Evolutionary conservation across 2,797 vertebrate species (phyloP), one percentile per base, ranked within the genome.

Genomic region (Pseudochirops corinnae): DNA sequence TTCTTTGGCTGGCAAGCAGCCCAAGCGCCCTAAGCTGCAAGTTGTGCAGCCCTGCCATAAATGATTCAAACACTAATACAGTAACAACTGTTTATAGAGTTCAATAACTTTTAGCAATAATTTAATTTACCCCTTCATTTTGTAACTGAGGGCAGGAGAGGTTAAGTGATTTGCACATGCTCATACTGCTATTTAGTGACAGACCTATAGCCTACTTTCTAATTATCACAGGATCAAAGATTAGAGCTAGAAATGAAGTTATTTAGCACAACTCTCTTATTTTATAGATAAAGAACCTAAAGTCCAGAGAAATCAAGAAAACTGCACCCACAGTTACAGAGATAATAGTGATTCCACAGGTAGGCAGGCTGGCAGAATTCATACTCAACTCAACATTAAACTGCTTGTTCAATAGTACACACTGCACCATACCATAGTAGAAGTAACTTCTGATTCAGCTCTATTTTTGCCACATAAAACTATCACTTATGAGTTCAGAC

Each of bases 271-370:
- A 39, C 26, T 5, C 33, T 39, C 16, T n/a, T 74, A 58, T 93
- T 26, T 82, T 18, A 92, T 5, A 94, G 16, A 90, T 82, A 26
- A 95, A 7, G 0, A 92, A 91, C 92, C 33, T 90, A 87, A 95
- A 33, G 31, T 60, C 92, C 18, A 50, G 11, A 93, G 94, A 93
- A 4, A 39, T 90, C 91, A 91, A 90, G 24, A 33, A 33, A 94
- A 91, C 90, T 96, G 96, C 31, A 53, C 5, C 93, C 31, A 62
- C 0, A 33, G 58, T 62, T 62, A 60, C 29, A 58, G 6, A 58
- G 28, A 29, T 29, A 58, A 29, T 29, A 60, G 29, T 31, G 58
- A 60, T 3, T 60, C 11, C 58, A 31, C 29, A 60, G 29, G 58
- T 60, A 74, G 62, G 16, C 33, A 74, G 62, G 33, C 16, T n/a